Conservation (phyloP, 2,797 vertebrate species). For the Myotis vivesi region DNA sequence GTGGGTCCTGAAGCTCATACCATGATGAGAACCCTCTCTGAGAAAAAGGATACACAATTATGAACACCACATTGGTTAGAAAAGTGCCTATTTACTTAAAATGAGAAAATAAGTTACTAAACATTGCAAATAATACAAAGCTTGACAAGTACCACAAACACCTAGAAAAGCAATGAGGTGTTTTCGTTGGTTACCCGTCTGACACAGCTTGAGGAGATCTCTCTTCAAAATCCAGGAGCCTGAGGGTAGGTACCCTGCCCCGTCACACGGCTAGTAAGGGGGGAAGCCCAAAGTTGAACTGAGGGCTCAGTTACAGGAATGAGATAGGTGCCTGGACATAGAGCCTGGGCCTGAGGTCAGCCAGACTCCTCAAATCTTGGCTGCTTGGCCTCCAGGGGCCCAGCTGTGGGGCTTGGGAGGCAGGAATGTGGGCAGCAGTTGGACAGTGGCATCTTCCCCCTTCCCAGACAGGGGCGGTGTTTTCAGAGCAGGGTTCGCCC, state of each 20-base stretch:
- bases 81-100: not conserved
- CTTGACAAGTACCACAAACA: not conserved
- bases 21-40: not conserved
- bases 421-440: fast-evolving
- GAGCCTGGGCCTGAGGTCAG: not conserved
- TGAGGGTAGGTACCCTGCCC: fast-evolving
- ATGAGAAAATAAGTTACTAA: not conserved
- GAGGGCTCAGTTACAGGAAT: not conserved
- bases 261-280: fast-evolving
- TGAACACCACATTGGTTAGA: not conserved
- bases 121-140: not conserved
- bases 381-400: not conserved
- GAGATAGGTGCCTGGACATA: fast-evolving
- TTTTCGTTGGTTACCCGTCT: not conserved
- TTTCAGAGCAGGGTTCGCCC: not conserved
- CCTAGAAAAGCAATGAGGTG: not conserved
- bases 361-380: too few relatives aligned
- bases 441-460: not conserved
- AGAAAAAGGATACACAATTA: not conserved
- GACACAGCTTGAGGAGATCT: not conserved
- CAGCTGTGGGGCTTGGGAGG: not conserved
- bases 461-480: fast-evolving
- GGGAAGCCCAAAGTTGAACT: not conserved
- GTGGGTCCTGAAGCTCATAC: not conserved
- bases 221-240: not conserved